Conservation (phyloP, 2,113 vertebrate species). For the Hepsetus odoe region DNA sequence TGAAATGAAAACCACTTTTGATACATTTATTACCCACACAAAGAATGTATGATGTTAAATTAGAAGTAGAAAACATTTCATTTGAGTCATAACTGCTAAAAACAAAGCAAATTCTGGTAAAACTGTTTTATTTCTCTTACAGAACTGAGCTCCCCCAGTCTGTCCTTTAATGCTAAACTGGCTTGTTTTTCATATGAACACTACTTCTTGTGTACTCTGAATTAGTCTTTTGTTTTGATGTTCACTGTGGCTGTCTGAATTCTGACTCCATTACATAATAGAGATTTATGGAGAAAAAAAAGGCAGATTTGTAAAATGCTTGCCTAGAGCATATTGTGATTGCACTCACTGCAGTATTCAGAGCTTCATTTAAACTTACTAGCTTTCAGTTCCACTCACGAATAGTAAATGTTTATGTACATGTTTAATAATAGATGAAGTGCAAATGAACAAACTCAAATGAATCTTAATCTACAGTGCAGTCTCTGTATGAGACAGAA, state of each 20-base stretch:
- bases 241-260: constrained; percentile 61
- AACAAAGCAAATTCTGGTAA: constrained; percentile 74
- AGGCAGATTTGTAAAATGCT: constrained; percentile 28
- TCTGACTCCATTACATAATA: constrained; percentile 41
- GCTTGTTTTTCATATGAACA: constrained; percentile 66
- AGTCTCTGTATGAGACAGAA: background rate
- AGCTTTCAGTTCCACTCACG: constrained; percentile 40
- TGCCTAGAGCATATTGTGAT: constrained; percentile 34
- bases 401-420: constrained; percentile 44
- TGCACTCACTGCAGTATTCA: constrained; percentile 15
- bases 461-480: constrained; percentile 16
- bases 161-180: constrained; percentile 68
- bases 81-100: constrained; percentile 66
- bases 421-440: constrained; percentile 53
- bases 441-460: constrained; percentile 36
- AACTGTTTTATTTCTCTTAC: constrained; percentile 72
- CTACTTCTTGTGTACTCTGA: constrained; percentile 56
- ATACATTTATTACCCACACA: constrained; percentile 70
- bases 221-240: constrained; percentile 64
- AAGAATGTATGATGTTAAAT: constrained; percentile 63
- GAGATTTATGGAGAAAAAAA: constrained; percentile 47
- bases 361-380: constrained; percentile 47
- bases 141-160: constrained; percentile 48
- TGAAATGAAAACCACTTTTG: constrained; percentile 63
- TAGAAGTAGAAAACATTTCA: constrained; percentile 68